A percentile compares a stretch with the other conserved stretches of the same genome.
Conservation (phyloP, 2,113 vertebrate species). For the Helogale parvula region DNA sequence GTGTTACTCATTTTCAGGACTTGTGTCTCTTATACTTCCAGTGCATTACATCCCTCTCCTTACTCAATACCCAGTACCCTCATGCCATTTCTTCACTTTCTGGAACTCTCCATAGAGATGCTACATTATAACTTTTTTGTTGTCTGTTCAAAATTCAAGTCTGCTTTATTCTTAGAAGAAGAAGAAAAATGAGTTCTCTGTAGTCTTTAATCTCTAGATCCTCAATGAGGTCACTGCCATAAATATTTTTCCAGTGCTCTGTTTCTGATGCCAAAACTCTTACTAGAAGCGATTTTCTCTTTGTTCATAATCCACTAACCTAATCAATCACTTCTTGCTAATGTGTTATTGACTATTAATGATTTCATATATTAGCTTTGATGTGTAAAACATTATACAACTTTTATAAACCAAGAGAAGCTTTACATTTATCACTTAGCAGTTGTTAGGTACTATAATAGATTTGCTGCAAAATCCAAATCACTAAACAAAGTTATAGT, state of each 20-base stretch:
- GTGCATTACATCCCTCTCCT: neutral
- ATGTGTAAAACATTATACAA: neutral
- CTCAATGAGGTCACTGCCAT: neutral
- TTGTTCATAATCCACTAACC: neutral
- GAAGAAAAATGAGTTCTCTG: neutral
- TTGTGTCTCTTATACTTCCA: neutral
- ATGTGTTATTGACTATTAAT: neutral
- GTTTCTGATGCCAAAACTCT: neutral
- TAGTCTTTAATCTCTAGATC: neutral
- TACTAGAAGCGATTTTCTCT: neutral
- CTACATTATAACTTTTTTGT: neutral
- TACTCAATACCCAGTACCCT: neutral
- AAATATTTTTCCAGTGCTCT: neutral
- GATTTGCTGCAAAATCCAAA: neutral
- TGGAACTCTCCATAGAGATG: neutral
- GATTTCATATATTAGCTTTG: neutral
- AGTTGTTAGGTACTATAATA: neutral
- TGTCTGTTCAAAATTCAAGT: neutral
- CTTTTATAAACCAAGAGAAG: neutral
- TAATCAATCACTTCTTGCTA: neutral
- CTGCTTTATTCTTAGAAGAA: neutral
- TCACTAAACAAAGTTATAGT: neutral
- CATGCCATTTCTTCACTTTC: neutral
- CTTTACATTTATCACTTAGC: neutral
- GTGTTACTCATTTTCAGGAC: neutral